A percentile compares a stretch with the other conserved stretches of the same genome.
phyloP scores from a whole-genome alignment of 2,113 vertebrate genomes.

The Peromyscus polionotus region DNA sequence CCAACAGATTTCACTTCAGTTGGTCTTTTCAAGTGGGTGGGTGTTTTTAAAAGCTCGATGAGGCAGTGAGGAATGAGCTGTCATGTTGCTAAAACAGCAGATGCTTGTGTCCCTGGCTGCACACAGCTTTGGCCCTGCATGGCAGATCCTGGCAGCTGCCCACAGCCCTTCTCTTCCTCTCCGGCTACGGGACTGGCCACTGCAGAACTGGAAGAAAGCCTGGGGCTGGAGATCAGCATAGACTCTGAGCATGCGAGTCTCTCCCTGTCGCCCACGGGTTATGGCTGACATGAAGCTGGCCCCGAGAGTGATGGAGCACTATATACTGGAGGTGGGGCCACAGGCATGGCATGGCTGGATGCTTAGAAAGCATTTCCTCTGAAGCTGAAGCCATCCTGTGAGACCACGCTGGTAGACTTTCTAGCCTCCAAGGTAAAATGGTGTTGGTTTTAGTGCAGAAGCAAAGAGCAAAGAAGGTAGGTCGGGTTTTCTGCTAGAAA shows the following conservation, averaged over 20 bases:
- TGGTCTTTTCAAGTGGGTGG: neutral
- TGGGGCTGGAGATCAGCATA: conserved; percentile 19
- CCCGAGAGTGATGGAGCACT: too few species aligned
- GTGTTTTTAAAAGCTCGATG: conserved; percentile 21
- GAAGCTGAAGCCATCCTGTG: neutral
- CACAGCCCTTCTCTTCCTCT: rapidly evolving
- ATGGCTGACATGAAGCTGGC: neutral
- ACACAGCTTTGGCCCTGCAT: rapidly evolving
- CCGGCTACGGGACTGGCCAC: neutral
- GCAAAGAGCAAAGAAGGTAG: neutral
- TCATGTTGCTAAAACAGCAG: conserved; percentile 18
- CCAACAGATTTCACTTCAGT: neutral
- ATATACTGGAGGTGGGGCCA: neutral
- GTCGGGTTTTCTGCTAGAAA: neutral
- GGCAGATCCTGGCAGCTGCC: neutral
- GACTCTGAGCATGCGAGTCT: neutral
- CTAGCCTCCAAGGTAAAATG: neutral
- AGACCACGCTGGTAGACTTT: neutral
- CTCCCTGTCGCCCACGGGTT: neutral
- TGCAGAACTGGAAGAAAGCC: neutral
- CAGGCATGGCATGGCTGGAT: neutral
- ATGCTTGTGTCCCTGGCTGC: neutral
- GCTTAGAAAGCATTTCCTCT: neutral
- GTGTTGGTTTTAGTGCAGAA: neutral
- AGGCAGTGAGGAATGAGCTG: neutral